A percentile compares a stretch with the other conserved stretches of the same genome.
Evolutionary conservation across 2,113 vertebrate genomes (phyloP).

Genomic region (Dasyurus viverrinus): DNA sequence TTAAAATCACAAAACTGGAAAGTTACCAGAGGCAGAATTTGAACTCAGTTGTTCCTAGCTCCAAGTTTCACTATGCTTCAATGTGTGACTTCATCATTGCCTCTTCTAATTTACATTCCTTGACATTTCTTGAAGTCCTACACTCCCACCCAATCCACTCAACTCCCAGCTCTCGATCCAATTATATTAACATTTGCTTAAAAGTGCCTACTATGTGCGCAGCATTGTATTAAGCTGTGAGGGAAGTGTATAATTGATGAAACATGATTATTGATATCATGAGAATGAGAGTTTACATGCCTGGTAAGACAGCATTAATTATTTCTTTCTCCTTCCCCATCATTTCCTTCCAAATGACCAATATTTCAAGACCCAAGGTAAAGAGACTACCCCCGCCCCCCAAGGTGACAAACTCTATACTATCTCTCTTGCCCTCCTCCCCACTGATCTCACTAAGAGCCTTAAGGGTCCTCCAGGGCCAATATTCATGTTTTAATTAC

Average conservation of each 20-base stretch:
- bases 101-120: neutral
- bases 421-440: neutral
- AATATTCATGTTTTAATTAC: neutral
- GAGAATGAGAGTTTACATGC: neutral
- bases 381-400: too few relatives aligned
- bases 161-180: neutral
- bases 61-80: neutral
- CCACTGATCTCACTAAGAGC: neutral
- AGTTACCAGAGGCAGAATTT: neutral
- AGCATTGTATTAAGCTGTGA: neutral
- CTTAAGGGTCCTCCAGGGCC: too few relatives aligned
- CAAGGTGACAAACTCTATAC: neutral
- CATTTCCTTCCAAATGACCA: neutral
- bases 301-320: neutral
- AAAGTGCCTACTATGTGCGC: neutral
- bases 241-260: neutral
- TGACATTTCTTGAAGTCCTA: neutral
- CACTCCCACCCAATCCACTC: neutral
- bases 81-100: neutral
- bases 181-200: neutral
- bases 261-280: neutral
- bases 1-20: neutral
- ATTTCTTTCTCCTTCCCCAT: neutral
- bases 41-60: neutral
- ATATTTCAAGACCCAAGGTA: neutral